Evolutionary conservation across 2,113 vertebrate genomes (phyloP).

Genomic region (Fukomys damarensis): DNA sequence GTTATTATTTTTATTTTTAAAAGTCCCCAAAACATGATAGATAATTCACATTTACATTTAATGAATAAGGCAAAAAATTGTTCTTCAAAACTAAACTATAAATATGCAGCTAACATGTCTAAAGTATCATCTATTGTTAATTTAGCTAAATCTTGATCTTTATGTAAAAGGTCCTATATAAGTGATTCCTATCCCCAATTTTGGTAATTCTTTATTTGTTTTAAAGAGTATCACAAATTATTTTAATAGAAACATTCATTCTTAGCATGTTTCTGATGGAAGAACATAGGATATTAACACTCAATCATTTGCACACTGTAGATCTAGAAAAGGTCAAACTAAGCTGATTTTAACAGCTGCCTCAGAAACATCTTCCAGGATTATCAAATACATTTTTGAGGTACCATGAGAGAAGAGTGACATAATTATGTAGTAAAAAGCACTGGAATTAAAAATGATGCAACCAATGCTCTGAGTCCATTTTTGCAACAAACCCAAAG

Average conservation of each 20-base stretch:
- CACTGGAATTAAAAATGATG: conserved; percentile 4
- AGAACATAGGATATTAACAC: neutral
- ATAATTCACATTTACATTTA: neutral
- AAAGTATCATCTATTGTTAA: neutral
- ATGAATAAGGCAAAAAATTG: conserved; percentile 22
- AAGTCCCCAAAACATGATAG: neutral
- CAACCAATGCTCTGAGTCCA: neutral
- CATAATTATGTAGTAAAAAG: neutral
- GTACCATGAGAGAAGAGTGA: neutral
- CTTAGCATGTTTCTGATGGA: neutral
- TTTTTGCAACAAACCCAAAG: neutral
- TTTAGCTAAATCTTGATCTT: neutral
- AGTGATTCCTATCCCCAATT: neutral
- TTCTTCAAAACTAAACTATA: neutral
- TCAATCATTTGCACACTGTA: neutral
- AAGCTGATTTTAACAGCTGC: neutral
- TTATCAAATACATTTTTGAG: neutral
- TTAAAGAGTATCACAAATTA: conserved; percentile 22
- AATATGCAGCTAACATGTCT: neutral
- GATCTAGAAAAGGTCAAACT: neutral
- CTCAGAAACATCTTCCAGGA: neutral
- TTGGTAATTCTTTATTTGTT: conserved; percentile 53
- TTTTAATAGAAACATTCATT: neutral
- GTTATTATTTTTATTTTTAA: conserved; percentile 22
- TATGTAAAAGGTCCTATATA: neutral